These are phyloP conservation scores for Fregata magnificens DNA, from an alignment of 2,113 vertebrate genomes.

Conservation along the genomic window DNA sequence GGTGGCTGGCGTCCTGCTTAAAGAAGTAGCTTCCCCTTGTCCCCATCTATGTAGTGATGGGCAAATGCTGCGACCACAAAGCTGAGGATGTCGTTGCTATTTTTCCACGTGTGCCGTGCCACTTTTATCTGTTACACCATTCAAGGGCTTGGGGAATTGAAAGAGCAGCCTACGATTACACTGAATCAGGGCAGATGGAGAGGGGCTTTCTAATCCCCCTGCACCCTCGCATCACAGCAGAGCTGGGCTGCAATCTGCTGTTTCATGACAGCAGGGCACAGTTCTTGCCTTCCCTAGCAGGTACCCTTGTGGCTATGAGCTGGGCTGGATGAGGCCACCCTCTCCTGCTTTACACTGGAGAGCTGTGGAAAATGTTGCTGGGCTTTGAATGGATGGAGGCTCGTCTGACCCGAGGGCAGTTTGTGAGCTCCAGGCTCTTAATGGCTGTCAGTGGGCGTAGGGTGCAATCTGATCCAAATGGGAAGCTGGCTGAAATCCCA, in stretches of 20 bases:
- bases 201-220: background rate
- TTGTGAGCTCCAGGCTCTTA: background rate
- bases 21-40: background rate
- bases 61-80: fast-evolving
- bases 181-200: background rate
- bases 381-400: background rate
- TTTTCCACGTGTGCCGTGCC: background rate
- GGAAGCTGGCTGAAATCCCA: constrained; percentile 27
- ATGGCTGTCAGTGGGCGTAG: background rate
- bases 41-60: fast-evolving
- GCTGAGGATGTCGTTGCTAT: fast-evolving
- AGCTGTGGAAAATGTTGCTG: background rate
- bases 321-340: background rate
- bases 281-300: background rate
- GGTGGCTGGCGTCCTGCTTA: background rate
- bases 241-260: background rate
- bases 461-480: constrained; percentile 11
- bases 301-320: background rate
- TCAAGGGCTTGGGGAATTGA: background rate
- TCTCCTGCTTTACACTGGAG: background rate
- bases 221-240: background rate
- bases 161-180: background rate
- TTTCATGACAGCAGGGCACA: background rate
- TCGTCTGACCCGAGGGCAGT: background rate
- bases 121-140: background rate